A percentile compares a stretch with the other conserved stretches of the same genome.
These are phyloP conservation scores for Leptoteleia sp. DNA, from an alignment of 1,140 invertebrate genomes.

Conservation along the genomic window DNA sequence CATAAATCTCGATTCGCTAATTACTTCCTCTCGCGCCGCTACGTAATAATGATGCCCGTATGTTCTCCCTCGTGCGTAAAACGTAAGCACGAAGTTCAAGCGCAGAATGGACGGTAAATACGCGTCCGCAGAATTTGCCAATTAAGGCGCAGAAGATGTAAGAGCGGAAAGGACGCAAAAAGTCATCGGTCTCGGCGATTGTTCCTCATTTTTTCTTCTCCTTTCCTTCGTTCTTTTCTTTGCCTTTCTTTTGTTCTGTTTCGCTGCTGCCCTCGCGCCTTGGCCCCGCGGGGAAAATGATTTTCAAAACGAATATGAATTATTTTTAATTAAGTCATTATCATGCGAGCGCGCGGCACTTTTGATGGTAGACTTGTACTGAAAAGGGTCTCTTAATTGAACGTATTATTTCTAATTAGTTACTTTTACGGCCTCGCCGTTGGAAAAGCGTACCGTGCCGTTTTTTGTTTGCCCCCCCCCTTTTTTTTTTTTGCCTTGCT, in stretches of 20 bases:
- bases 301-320: constrained; percentile 48
- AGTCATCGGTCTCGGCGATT: constrained; percentile 39
- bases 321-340: constrained; percentile 55
- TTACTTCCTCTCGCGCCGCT: constrained; percentile 70
- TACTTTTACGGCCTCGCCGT: too few relatives aligned
- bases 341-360: not conserved
- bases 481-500: too few relatives aligned
- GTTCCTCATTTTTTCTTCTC: too few relatives aligned
- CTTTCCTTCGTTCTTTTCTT: too few relatives aligned
- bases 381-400: constrained; percentile 13
- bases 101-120: constrained; percentile 53
- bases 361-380: constrained; percentile 18
- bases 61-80: constrained; percentile 68
- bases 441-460: too few relatives aligned
- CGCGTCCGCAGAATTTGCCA: constrained; percentile 63
- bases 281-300: constrained; percentile 28
- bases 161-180: constrained; percentile 58
- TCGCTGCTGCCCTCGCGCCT: constrained; percentile 17
- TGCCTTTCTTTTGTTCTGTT: too few relatives aligned
- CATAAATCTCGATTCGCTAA: constrained; percentile 76
- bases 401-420: constrained; percentile 21
- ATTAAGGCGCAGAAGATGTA: constrained; percentile 59
- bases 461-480: too few relatives aligned
- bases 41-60: constrained; percentile 70
- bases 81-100: constrained; percentile 66